phyloP scores from a whole-genome alignment of 1,140 invertebrate genomes.

The Temnothorax nylanderi region DNA sequence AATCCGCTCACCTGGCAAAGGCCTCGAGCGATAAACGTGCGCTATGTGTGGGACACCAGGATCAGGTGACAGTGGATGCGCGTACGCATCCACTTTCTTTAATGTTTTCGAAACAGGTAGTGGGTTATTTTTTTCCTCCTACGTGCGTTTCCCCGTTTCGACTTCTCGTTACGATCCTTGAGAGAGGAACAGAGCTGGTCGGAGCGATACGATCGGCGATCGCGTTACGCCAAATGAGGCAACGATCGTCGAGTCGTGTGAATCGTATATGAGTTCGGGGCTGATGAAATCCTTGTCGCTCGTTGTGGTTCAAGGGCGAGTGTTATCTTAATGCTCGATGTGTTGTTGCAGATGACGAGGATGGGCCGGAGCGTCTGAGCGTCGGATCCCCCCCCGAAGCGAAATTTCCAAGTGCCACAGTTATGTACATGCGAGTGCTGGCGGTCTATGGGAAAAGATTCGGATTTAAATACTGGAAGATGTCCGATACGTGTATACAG shows the following conservation, averaged over 20 bases:
- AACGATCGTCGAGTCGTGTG: not conserved
- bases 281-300: not conserved
- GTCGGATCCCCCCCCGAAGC: not conserved
- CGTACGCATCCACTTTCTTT: not conserved
- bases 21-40: not conserved
- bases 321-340: not conserved
- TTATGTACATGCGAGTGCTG: conserved; percentile 64
- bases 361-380: not conserved
- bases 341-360: conserved; percentile 36
- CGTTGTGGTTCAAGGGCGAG: too few species aligned
- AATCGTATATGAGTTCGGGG: not conserved
- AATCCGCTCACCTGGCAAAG: not conserved
- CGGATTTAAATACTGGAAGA: conserved; percentile 80
- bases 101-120: not conserved
- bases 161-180: not conserved
- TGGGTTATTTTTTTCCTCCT: not conserved
- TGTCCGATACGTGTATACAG: conserved; percentile 60
- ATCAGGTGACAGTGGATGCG: not conserved
- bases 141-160: not conserved
- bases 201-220: not conserved
- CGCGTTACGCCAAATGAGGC: not conserved
- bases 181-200: not conserved
- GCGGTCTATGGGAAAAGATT: conserved; percentile 73
- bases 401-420: conserved; percentile 46
- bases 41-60: not conserved